Conservation (phyloP, 2,113 vertebrate species). For the Corythoichthys intestinalis region DNA sequence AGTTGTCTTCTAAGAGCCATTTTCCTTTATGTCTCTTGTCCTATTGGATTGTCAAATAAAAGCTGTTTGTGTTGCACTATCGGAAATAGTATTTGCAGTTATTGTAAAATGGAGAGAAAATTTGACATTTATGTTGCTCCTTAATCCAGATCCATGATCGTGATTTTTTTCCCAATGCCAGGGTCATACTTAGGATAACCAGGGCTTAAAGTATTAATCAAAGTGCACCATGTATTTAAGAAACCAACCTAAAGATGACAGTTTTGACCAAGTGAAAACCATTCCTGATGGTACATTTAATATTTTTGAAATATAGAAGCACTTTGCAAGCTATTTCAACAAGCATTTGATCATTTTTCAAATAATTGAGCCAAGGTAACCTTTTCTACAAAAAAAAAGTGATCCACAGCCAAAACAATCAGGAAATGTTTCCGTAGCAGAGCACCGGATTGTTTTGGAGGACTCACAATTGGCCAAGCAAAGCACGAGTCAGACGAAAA, state of each 20-base stretch:
- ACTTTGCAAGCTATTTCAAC: background rate
- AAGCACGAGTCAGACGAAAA: constrained; percentile 24
- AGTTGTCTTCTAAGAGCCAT: too few species aligned
- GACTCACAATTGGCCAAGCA: constrained; percentile 36
- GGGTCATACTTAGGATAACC: too few species aligned
- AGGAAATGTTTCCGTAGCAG: constrained; percentile 33
- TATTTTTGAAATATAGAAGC: background rate
- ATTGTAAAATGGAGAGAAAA: too few species aligned
- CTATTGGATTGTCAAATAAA: too few species aligned
- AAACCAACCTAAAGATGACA: background rate
- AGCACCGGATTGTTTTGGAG: constrained; percentile 19
- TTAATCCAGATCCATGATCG: too few species aligned
- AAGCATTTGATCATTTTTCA: background rate
- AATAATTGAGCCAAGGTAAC: constrained; percentile 28
- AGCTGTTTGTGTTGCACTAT: too few species aligned
- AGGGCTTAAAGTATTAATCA: too few species aligned
- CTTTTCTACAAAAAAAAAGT: constrained; percentile 3
- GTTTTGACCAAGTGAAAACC: background rate
- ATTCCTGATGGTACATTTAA: background rate
- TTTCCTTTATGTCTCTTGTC: too few species aligned
- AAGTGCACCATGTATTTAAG: too few species aligned
- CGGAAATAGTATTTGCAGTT: too few species aligned
- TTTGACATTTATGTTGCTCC: too few species aligned
- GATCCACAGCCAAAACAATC: constrained; percentile 28
- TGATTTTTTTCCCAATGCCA: too few species aligned